Conservation (phyloP, 2,797 vertebrate species). For the Hafferia zeledoni region DNA sequence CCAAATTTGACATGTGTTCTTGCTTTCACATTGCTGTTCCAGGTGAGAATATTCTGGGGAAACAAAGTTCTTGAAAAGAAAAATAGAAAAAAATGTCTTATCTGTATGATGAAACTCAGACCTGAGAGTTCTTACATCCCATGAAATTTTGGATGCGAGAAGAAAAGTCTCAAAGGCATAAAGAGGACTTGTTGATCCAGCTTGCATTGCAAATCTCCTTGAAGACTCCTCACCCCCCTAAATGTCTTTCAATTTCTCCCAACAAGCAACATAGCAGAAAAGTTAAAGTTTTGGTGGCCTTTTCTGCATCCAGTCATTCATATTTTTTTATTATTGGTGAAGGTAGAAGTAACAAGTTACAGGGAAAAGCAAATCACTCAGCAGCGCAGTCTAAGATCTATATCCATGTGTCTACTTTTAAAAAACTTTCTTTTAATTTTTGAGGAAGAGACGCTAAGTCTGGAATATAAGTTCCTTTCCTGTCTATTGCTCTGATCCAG, state of each 20-base stretch:
- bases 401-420: background rate
- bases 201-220: background rate
- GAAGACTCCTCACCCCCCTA: background rate
- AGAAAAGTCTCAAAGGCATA: background rate
- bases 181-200: background rate
- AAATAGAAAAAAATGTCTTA: background rate
- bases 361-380: background rate
- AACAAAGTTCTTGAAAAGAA: background rate
- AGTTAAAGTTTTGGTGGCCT: background rate
- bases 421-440: background rate
- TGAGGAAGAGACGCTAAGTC: background rate
- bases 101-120: background rate
- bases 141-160: background rate
- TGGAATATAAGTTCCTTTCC: background rate
- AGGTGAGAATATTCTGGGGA: background rate
- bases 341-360: background rate
- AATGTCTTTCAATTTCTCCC: background rate
- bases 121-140: background rate
- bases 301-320: background rate
- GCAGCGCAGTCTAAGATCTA: background rate
- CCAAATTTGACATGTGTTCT: background rate
- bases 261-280: background rate
- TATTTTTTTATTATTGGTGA: background rate
- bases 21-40: background rate
- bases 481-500: background rate